Evolutionary conservation across 2,888 invertebrate genomes (phyloP).

Genomic region (Lepidochitona cinerea): DNA sequence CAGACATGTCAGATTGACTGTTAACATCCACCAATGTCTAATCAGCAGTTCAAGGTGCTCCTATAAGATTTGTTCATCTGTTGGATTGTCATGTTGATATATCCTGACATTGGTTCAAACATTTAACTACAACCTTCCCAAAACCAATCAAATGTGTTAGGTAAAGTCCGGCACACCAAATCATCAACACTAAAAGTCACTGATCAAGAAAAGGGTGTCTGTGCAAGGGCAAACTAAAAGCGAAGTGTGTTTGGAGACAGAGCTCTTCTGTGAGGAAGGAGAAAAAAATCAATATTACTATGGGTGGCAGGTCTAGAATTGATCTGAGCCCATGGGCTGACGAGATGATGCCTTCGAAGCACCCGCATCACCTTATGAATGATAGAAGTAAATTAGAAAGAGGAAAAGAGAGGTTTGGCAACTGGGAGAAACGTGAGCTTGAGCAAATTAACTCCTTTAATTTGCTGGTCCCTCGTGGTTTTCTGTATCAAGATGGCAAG

Average conservation of each 20-base stretch:
- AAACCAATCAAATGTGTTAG: too few species aligned
- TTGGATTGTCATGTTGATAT: too few species aligned
- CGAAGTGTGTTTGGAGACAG: background rate
- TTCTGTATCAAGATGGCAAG: background rate
- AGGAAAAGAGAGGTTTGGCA: background rate
- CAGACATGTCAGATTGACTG: too few species aligned
- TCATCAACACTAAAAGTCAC: too few species aligned
- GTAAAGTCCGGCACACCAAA: too few species aligned
- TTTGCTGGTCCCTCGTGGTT: background rate
- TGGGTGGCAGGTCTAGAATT: background rate
- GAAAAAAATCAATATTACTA: background rate
- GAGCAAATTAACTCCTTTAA: background rate
- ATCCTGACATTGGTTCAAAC: too few species aligned
- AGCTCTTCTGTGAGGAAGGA: background rate
- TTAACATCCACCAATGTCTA: too few species aligned
- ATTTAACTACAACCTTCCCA: too few species aligned
- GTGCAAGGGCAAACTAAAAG: background rate
- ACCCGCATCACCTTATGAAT: background rate
- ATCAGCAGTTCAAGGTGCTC: too few species aligned
- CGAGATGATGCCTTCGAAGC: background rate
- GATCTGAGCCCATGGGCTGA: background rate
- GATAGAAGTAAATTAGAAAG: background rate
- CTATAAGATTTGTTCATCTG: too few species aligned
- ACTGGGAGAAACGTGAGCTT: background rate
- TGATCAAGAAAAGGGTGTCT: too few species aligned